Percentiles rank a stretch among this genome's conserved stretches.
Conservation (phyloP, 1,140 invertebrate species). For the Asobara japonica region DNA sequence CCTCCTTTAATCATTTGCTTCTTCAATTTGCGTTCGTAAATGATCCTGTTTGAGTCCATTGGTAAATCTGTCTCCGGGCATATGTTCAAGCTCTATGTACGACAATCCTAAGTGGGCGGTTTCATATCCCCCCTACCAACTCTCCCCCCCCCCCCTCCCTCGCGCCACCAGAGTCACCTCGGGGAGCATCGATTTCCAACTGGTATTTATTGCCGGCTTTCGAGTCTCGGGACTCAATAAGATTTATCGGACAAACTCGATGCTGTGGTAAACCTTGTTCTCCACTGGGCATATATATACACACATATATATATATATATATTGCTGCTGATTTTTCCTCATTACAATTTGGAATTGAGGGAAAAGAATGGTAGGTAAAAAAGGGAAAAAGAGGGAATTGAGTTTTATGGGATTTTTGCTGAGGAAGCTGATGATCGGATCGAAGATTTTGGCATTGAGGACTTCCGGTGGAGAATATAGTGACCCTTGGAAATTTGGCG, state of each 20-base stretch:
- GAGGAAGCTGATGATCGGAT: background rate
- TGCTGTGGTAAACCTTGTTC: slow-evolving; percentile 9
- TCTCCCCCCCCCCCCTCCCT: background rate
- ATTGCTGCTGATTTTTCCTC: slow-evolving; percentile 5
- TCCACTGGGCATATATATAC: too few relatives aligned
- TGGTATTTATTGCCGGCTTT: slow-evolving; percentile 9
- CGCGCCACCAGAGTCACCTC: background rate
- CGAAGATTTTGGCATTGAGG: too few relatives aligned
- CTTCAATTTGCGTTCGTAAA: background rate
- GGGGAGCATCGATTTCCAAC: slow-evolving; percentile 8
- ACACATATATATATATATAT: too few relatives aligned
- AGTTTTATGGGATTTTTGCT: background rate
- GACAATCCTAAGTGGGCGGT: background rate
- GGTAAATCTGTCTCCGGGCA: background rate
- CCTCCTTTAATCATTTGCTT: too few relatives aligned
- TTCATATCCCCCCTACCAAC: background rate
- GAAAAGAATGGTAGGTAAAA: background rate
- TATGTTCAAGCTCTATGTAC: background rate
- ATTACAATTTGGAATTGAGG: background rate
- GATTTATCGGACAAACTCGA: background rate
- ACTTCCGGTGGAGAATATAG: too few relatives aligned
- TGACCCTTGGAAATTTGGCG: background rate
- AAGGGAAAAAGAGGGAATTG: background rate
- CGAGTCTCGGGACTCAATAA: background rate
- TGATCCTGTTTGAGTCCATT: background rate